Conservation (phyloP, 2,888 invertebrate genomes). For the Hydraecia micacea region DNA sequence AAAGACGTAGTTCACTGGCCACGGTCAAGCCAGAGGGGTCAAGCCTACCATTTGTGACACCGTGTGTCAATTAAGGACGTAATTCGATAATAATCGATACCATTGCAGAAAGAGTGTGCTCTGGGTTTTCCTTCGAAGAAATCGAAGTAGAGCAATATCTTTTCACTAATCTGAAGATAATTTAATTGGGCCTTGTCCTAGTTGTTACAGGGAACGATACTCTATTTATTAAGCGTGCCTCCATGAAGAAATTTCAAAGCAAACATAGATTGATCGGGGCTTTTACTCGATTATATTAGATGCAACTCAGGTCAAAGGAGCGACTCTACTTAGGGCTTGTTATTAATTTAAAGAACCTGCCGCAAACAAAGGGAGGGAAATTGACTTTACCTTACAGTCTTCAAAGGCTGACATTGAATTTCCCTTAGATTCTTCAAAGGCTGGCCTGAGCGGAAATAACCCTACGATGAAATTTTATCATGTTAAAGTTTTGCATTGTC, state of each 20-base stretch:
- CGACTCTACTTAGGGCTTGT: too few relatives aligned
- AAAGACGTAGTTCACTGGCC: not conserved
- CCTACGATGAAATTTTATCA: not conserved
- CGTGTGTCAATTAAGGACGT: not conserved
- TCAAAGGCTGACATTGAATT: too few relatives aligned
- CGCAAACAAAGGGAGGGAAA: not conserved
- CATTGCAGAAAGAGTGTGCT: not conserved
- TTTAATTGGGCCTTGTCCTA: not conserved
- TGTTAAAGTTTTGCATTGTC: not conserved
- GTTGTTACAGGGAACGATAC: too few relatives aligned
- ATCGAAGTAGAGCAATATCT: not conserved
- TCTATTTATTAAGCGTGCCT: not conserved
- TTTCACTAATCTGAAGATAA: not conserved
- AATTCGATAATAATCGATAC: not conserved
- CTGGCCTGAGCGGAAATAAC: not conserved
- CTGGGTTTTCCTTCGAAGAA: not conserved
- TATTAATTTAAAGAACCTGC: not conserved
- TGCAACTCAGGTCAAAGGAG: not conserved
- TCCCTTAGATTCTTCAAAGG: too few relatives aligned
- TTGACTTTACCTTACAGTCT: too few relatives aligned
- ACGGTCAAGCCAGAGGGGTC: not conserved
- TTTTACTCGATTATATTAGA: not conserved
- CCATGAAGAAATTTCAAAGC: not conserved
- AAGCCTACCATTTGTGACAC: too few relatives aligned
- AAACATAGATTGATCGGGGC: too few relatives aligned